These are phyloP conservation scores for Engystomops pustulosus DNA, from an alignment of 2,113 vertebrate species.

Conservation along the genomic window DNA sequence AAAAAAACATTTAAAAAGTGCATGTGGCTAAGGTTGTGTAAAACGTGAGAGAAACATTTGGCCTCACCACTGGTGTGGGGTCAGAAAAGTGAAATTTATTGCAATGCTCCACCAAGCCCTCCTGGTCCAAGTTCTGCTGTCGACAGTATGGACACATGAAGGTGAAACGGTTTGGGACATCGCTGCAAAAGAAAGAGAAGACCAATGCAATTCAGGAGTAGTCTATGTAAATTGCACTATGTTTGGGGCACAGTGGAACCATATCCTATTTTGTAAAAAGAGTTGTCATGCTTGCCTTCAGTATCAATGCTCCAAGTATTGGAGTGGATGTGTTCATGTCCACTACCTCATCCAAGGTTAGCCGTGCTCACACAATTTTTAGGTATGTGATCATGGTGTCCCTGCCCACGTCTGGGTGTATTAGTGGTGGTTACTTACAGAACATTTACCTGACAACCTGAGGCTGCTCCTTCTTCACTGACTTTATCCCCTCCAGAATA, in stretches of 20 bases:
- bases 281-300: no score
- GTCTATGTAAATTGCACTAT: no score
- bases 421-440: neutral
- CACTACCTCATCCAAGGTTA: no score
- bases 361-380: no score
- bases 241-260: no score
- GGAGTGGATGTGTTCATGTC: no score
- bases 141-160: conserved; percentile 94
- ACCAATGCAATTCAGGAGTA: neutral
- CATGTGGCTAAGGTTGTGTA: conserved; percentile 26
- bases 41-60: conserved; percentile 26
- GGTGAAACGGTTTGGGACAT: conserved; percentile 92
- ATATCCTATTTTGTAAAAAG: no score
- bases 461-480: conserved; percentile 84
- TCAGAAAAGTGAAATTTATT: conserved; percentile 86
- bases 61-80: conserved; percentile 85
- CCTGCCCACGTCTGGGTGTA: neutral
- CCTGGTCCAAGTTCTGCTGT: conserved; percentile 94
- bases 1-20: no score
- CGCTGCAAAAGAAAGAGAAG: conserved; percentile 68
- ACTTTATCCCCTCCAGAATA: conserved; percentile 92
- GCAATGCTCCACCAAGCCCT: conserved; percentile 94
- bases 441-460: conserved; percentile 79
- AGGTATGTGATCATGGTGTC: no score
- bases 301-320: no score